These are phyloP conservation scores for Tautogolabrus adspersus DNA, from an alignment of 2,113 vertebrate genomes.

Conservation along the genomic window DNA sequence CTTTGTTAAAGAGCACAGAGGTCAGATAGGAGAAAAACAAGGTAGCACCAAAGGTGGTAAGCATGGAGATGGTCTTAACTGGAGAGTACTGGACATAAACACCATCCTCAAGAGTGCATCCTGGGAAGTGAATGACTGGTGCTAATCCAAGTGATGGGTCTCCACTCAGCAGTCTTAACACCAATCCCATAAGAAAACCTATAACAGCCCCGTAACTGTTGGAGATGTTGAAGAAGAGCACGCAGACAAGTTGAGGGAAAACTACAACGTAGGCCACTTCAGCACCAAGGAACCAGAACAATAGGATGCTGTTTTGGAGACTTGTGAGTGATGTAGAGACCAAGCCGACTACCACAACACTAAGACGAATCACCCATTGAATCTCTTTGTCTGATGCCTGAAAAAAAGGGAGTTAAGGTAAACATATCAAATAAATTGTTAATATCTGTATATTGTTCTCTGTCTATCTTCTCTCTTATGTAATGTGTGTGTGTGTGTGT, in stretches of 20 bases:
- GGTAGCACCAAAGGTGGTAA: constrained; percentile 55
- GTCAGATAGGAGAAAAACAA: constrained; percentile 68
- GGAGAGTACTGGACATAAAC: constrained; percentile 77
- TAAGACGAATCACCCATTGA: constrained; percentile 74
- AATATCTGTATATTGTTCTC: too few species aligned
- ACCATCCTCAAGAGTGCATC: constrained; percentile 57
- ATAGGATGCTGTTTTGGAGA: constrained; percentile 68
- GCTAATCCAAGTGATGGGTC: constrained; percentile 66
- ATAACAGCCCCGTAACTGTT: constrained; percentile 78
- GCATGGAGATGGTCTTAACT: constrained; percentile 77
- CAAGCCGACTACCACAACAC: constrained; percentile 74
- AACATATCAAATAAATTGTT: too few species aligned
- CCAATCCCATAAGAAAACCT: constrained; percentile 72
- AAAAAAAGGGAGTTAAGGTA: too few species aligned
- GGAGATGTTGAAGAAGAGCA: constrained; percentile 59
- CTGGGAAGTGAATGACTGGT: constrained; percentile 76
- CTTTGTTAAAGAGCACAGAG: constrained; percentile 69
- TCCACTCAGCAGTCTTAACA: constrained; percentile 78
- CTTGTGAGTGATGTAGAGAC: constrained; percentile 69
- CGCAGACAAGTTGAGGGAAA: constrained; percentile 82
- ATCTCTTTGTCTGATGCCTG: constrained; percentile 82
- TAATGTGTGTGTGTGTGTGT: too few species aligned
- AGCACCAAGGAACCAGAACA: constrained; percentile 77
- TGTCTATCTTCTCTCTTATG: too few species aligned
- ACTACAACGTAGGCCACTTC: constrained; percentile 78